A percentile compares a stretch with the other conserved stretches of the same genome.
Conservation (phyloP, 2,888 invertebrate genomes). For the Noctua comes region DNA sequence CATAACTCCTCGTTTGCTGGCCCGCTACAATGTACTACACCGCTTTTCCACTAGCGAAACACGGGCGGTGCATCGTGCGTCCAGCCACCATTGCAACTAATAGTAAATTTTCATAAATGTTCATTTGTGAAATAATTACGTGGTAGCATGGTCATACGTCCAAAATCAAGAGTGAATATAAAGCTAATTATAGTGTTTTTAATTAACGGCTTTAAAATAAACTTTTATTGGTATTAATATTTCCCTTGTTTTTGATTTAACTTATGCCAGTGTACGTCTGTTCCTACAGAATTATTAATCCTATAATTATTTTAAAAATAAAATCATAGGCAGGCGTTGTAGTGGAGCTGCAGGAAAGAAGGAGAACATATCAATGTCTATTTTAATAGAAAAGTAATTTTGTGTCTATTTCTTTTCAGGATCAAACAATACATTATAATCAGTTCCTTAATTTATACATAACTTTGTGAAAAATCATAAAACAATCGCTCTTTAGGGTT, state of each 20-base stretch:
- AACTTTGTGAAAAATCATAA: not conserved
- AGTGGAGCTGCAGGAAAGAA: not conserved
- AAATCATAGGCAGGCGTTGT: not conserved
- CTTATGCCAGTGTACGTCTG: not conserved
- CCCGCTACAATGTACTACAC: conserved; percentile 87
- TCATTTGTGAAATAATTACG: conserved; percentile 15
- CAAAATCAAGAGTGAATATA: not conserved
- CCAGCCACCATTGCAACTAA: conserved; percentile 58
- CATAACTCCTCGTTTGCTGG: conserved; percentile 90
- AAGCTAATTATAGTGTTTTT: not conserved
- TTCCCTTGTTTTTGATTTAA: not conserved
- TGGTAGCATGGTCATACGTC: not conserved
- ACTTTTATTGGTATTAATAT: not conserved
- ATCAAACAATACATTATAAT: not conserved
- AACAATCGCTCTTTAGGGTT: not conserved
- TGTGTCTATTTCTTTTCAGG: not conserved
- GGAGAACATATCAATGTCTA: not conserved
- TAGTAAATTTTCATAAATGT: conserved; percentile 38
- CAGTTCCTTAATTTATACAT: not conserved
- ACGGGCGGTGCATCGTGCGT: conserved; percentile 75
- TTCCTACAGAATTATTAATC: not conserved
- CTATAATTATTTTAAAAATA: not conserved
- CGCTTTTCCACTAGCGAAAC: conserved; percentile 82
- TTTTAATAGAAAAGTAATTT: not conserved
- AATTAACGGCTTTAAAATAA: not conserved